Conservation (phyloP, 2,797 vertebrate genomes). For the Helarctos malayanus region DNA sequence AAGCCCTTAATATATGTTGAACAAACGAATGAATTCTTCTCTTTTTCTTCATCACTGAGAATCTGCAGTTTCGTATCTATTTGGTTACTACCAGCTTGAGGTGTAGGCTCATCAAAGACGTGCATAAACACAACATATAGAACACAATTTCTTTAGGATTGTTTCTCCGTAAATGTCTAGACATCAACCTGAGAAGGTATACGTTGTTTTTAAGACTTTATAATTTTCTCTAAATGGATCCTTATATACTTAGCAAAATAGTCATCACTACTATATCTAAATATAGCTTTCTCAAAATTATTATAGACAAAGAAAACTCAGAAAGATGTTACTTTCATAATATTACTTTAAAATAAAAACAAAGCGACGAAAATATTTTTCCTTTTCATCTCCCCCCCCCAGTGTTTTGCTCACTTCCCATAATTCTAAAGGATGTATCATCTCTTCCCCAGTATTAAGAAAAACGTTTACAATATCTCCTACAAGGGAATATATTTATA, state of each 20-base stretch:
- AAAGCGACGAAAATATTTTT: conserved; percentile 75
- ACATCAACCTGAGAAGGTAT: conserved; percentile 62
- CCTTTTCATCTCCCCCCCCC: conserved; percentile 61
- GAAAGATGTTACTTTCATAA: conserved; percentile 59
- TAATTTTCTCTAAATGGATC: conserved; percentile 75
- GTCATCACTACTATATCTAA: conserved; percentile 32
- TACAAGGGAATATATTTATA: conserved; percentile 37
- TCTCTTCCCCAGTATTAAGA: conserved; percentile 68
- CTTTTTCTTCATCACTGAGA: conserved; percentile 28
- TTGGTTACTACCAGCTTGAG: not conserved
- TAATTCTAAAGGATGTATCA: conserved; percentile 68
- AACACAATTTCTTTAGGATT: conserved; percentile 43
- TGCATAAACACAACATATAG: conserved; percentile 51
- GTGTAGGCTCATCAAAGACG: conserved; percentile 29
- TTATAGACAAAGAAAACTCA: conserved; percentile 62
- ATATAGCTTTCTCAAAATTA: conserved; percentile 67
- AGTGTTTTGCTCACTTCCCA: conserved; percentile 69
- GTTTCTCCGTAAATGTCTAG: conserved; percentile 62
- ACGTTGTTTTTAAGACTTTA: conserved; percentile 76
- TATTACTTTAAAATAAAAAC: conserved; percentile 64
- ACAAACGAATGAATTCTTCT: conserved; percentile 2
- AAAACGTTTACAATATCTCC: conserved; percentile 45
- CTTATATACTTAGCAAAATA: conserved; percentile 75
- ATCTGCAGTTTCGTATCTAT: conserved; percentile 33
- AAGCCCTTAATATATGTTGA: not conserved